Evolutionary conservation across 35 echinoderm and acorn worm species (phyloP).

Genomic region (Heliocidaris erythrogramma): DNA sequence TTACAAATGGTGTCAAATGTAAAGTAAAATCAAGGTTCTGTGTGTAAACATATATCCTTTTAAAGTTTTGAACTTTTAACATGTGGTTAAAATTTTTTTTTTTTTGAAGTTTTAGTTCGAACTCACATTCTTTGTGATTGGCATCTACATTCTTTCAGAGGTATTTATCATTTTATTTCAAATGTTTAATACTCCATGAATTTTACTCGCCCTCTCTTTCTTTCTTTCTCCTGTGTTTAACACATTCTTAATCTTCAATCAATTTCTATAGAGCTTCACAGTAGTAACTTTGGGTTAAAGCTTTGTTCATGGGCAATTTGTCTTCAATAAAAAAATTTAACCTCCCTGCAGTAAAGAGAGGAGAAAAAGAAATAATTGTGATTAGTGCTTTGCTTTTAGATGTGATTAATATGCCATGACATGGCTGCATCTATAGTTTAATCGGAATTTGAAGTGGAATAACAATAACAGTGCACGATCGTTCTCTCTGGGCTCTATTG

Average conservation of each 20-base stretch:
- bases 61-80: not conserved
- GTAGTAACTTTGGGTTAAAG: not conserved
- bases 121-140: not conserved
- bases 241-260: not conserved
- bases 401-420: slow-evolving; percentile 5
- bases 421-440: not conserved
- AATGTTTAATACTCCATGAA: not conserved
- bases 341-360: not conserved
- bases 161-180: slow-evolving; percentile 8
- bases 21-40: not conserved
- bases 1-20: too few relatives aligned
- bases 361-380: not conserved
- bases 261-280: not conserved
- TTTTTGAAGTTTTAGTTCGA: too few relatives aligned
- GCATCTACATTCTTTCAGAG: not conserved
- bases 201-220: not conserved
- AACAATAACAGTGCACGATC: not conserved
- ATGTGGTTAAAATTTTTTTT: too few relatives aligned
- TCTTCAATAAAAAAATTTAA: slow-evolving; percentile 6
- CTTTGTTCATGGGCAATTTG: not conserved
- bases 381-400: not conserved
- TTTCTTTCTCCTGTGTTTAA: not conserved
- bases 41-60: not conserved
- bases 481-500: not conserved
- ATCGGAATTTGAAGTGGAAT: not conserved